Evolutionary conservation across 1,140 invertebrate species (phyloP).

Genomic region (Thaumatotibia leucotreta): DNA sequence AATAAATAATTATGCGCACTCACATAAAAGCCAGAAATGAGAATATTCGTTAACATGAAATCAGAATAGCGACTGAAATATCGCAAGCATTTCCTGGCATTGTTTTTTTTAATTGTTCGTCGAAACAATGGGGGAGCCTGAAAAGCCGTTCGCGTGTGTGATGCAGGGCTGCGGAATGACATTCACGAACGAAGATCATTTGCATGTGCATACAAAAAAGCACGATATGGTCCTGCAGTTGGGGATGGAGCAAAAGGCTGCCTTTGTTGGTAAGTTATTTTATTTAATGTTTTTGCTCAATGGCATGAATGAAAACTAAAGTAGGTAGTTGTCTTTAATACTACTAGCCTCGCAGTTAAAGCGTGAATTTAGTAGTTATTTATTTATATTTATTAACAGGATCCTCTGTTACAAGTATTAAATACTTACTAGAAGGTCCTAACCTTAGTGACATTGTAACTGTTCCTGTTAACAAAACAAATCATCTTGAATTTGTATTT

Average conservation of each 20-base stretch:
- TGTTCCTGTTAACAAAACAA: no score
- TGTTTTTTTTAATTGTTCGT: background rate
- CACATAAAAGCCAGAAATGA: background rate
- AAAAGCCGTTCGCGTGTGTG: slow-evolving; percentile 83
- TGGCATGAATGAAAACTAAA: no score
- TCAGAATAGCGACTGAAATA: background rate
- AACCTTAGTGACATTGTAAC: no score
- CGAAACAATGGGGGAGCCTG: slow-evolving; percentile 72
- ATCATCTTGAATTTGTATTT: no score
- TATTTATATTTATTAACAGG: no score
- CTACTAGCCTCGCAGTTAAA: no score
- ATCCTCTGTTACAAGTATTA: no score
- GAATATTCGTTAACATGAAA: background rate
- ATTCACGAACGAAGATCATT: slow-evolving; percentile 87
- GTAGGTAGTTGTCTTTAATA: no score
- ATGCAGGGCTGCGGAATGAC: slow-evolving; percentile 83
- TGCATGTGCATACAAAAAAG: slow-evolving; percentile 86
- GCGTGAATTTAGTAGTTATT: no score
- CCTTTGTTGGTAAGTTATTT: slow-evolving; percentile 77
- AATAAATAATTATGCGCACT: background rate
- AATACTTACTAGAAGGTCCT: no score
- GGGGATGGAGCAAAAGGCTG: slow-evolving; percentile 78
- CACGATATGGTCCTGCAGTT: slow-evolving; percentile 89
- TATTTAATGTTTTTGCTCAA: slow-evolving; percentile 8
- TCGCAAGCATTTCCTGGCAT: background rate